phyloP scores from a whole-genome alignment of 2,797 vertebrate species.

The Threskiornis aethiopicus region DNA sequence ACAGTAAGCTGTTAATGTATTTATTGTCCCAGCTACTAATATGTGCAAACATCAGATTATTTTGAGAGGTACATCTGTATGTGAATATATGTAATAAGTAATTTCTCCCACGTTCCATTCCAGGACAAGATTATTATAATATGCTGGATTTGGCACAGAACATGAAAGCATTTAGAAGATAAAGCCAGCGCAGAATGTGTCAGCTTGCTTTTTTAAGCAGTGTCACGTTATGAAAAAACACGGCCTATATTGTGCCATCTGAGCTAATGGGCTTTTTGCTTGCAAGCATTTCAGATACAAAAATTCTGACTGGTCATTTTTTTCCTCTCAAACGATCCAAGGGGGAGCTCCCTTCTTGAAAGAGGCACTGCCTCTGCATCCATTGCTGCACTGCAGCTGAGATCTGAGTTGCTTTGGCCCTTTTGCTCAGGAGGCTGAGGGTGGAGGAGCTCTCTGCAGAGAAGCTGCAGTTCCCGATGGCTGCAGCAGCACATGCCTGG shows the following conservation, averaged over 20 bases:
- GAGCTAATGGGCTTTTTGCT: neutral
- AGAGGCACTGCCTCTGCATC: neutral
- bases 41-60: neutral
- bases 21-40: neutral
- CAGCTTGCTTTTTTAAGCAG: neutral
- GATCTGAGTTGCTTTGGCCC: neutral
- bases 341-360: neutral
- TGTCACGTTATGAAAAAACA: neutral
- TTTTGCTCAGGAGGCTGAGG: neutral
- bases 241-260: neutral
- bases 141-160: neutral
- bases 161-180: neutral
- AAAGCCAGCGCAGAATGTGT: neutral
- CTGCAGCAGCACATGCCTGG: neutral
- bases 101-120: neutral
- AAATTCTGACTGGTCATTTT: neutral
- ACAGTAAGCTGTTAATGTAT: neutral
- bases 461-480: neutral
- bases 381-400: rapidly evolving
- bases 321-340: neutral
- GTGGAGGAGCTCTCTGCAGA: neutral
- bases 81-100: neutral
- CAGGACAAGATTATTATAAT: neutral
- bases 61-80: neutral
- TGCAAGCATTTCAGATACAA: neutral